Base-by-base conservation (phyloP, 2,888 invertebrate species). In the Heliconius ethilla region DNA sequence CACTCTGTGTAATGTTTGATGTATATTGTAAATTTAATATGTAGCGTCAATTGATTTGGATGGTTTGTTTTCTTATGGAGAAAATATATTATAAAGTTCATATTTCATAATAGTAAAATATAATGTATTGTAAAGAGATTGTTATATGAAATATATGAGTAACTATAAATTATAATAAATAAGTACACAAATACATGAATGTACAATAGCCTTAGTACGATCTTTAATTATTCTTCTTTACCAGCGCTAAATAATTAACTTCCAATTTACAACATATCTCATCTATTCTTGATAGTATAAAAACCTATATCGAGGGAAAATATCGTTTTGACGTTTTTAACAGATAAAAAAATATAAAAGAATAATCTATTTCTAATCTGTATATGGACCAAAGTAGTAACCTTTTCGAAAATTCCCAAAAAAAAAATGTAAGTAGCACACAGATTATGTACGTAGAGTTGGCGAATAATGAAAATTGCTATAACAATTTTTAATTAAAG, bases 261-360 rank as follows among this genome's bases (percentile, higher is more conserved):
- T 55, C 69, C 69, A 74, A 25, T 62, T 37, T 75, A 76, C 70
- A 78, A 79, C 78, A 80, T 80, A 79, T 79, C 80, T 78, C 69
- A 45, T 45, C 72, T 80, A 80, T 78, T 80, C 78, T 78, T 82
- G 77, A 80, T 79, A 79, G 77, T 75, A 70, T 70, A 76, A 78
- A 59, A 78, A 78, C 65, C 79, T 81, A 73, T 79, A 79, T 70
- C 66, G 73, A 10, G 75, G 67, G 72, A 66, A 78, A 67, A 62
- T 78, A 77, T 78, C 76, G 76, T 79, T 75, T 79, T 70, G 74
- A 70, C 84, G 84, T 86, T 86, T 86, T 86, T 65, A 69, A 69
- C 72, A 76, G 75, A 75, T 70, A 55, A 75, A 72, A 72, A 72
- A 72, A 55, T 72, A 73, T 33, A 29, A 45, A 27, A 63, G 62